Base-by-base conservation (phyloP, 2,888 invertebrate species). In the Eristalis tenax region DNA sequence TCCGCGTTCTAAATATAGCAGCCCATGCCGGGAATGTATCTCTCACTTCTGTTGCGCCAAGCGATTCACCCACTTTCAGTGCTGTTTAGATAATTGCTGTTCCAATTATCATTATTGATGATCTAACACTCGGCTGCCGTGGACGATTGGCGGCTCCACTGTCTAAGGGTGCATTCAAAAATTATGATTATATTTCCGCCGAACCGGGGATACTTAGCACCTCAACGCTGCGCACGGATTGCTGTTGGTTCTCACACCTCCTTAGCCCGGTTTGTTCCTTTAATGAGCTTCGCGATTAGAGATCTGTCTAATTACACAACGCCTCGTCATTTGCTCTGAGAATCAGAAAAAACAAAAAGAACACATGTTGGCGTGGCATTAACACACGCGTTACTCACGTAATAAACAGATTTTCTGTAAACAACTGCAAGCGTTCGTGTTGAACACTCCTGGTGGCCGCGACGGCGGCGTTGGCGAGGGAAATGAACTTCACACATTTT, bases 1-100 rank as follows among this genome's bases (percentile, higher is more conserved):
- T 83, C 86, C 86, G 83, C 70, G 11, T 66, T 87, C 78, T 87
- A 83, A 66, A 73, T 73, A 80, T 81, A 81, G 1, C 22, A 4
- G 57, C 59, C 40, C 26, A 13, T 59, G 26, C 26, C 15, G 59
- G n/a, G 59, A 77, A 15, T 23, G 22, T 59, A 5, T 64, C 59
- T 70, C 38, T 35, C 70, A n/a, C 23, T 28, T 43, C 43, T 28
- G 8, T 15, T 35, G 50, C 35, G 38, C 32, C 35, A 50, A 79
- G 57, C 32, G 38, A 74, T 74, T 82, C 82, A 82, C 77, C 77
- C 26, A 86, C 64, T 86, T 82, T 78, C 13, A 10, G 10, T 57
- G 64, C 57, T 81, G 71, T 85, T 73, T 77, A 73, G 40, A 50
- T 64, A 77, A 65, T 38, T 74, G 38, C 59, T 38, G 23, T 35